Percentiles rank a stretch among this genome's conserved stretches.
These are phyloP conservation scores for Dipodomys ordii DNA, from an alignment of 2,113 vertebrate genomes.

Conservation along the genomic window DNA sequence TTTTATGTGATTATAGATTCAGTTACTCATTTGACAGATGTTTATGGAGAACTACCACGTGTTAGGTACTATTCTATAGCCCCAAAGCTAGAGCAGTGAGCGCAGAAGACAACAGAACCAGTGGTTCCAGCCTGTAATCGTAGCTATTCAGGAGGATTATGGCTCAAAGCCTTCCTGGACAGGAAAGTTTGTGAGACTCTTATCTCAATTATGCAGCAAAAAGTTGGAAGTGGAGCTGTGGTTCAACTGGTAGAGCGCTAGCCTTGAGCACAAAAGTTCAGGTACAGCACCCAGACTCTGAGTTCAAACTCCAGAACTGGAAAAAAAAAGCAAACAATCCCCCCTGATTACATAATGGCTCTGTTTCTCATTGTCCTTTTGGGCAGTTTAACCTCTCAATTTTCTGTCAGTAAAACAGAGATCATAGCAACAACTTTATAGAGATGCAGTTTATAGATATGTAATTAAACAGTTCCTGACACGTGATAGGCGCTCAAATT, in stretches of 20 bases:
- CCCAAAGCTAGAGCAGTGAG: background rate
- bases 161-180: no score
- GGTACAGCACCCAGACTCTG: no score
- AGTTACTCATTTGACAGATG: slow-evolving; percentile 5
- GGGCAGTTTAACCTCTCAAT: background rate
- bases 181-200: no score
- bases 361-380: slow-evolving; percentile 33
- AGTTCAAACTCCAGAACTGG: background rate
- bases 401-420: slow-evolving; percentile 51
- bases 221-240: no score
- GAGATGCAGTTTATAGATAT: slow-evolving; percentile 31
- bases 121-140: no score
- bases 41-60: slow-evolving; percentile 23
- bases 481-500: slow-evolving; percentile 14
- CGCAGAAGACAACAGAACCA: slow-evolving; percentile 6
- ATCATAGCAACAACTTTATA: slow-evolving; percentile 33
- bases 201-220: no score
- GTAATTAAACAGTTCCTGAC: background rate
- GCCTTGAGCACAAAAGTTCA: no score
- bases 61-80: background rate
- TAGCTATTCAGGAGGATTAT: no score
- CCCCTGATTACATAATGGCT: background rate
- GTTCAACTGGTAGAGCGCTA: no score
- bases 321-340: background rate
- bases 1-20: background rate